Evolutionary conservation across 2,888 invertebrate genomes (phyloP).

Genomic region (Timema podura): DNA sequence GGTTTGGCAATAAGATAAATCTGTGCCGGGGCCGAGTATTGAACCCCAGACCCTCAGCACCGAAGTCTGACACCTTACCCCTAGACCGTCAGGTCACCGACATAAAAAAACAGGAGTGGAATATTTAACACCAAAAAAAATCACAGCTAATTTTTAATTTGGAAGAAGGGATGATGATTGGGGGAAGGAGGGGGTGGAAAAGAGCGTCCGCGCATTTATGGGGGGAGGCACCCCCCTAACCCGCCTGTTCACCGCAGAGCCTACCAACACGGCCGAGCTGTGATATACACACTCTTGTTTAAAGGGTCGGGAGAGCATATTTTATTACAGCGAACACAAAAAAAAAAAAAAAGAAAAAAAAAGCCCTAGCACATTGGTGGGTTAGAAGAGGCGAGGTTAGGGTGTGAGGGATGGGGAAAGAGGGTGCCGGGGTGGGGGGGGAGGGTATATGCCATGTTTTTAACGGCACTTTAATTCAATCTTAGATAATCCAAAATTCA

Average conservation of each 20-base stretch:
- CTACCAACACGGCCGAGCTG: conserved; percentile 8
- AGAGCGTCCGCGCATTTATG: not conserved
- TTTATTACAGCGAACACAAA: conserved; percentile 7
- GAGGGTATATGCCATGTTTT: conserved; percentile 30
- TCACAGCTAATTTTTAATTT: conserved; percentile 28
- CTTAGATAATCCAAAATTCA: conserved; percentile 37
- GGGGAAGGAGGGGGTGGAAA: too few species aligned
- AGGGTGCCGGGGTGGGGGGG: not conserved
- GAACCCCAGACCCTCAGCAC: too few species aligned
- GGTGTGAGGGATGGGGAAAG: not conserved
- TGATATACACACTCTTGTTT: conserved; percentile 26
- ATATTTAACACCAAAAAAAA: not conserved
- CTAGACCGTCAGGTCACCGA: too few species aligned
- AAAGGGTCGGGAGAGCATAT: not conserved
- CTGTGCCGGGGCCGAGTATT: too few species aligned
- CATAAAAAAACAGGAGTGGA: too few species aligned
- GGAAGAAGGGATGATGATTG: too few species aligned
- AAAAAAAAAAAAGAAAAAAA: too few species aligned
- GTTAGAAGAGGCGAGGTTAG: not conserved
- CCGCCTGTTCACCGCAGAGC: not conserved
- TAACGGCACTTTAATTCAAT: conserved; percentile 37
- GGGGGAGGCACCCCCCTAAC: not conserved
- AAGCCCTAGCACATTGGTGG: not conserved
- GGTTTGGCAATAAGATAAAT: too few species aligned
- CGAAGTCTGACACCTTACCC: too few species aligned